Percentiles rank a stretch among this genome's conserved stretches.
phyloP scores from a whole-genome alignment of 1,140 invertebrate species.

The Paramacrobiotus metropolitanus region DNA sequence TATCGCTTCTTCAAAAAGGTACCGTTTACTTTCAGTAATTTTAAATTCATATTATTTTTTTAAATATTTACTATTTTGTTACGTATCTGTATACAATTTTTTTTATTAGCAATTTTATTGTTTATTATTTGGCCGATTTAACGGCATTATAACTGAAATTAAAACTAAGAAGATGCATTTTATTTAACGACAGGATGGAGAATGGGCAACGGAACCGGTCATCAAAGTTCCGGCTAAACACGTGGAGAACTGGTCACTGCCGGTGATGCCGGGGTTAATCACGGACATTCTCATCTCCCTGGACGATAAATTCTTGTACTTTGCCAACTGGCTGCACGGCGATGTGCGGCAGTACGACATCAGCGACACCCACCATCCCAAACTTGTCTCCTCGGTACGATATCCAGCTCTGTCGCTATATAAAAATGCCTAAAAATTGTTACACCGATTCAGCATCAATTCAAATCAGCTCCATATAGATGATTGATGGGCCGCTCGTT shows the following conservation, averaged over 20 bases:
- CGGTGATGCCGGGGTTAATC: conserved; percentile 54
- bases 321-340: conserved; percentile 74
- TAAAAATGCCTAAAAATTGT: not conserved
- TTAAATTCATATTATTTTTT: no score
- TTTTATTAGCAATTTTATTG: no score
- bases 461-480: not conserved
- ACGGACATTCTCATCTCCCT: conserved; percentile 81
- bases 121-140: no score
- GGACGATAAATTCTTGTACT: conserved; percentile 75
- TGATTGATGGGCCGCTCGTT: not conserved
- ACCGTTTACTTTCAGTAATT: no score
- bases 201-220: conserved; percentile 48
- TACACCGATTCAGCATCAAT: not conserved
- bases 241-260: conserved; percentile 40
- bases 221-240: conserved; percentile 47
- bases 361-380: conserved; percentile 48
- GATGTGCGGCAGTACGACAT: conserved; percentile 88
- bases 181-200: conserved; percentile 33
- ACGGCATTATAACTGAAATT: no score
- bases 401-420: no score
- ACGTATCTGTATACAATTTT: no score
- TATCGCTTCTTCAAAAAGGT: conserved; percentile 19
- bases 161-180: no score
- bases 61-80: no score
- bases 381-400: conserved; percentile 43